Percentiles rank a stretch among this genome's conserved stretches.
phyloP scores from a whole-genome alignment of 2,797 vertebrate species.

The Clamator glandarius region DNA sequence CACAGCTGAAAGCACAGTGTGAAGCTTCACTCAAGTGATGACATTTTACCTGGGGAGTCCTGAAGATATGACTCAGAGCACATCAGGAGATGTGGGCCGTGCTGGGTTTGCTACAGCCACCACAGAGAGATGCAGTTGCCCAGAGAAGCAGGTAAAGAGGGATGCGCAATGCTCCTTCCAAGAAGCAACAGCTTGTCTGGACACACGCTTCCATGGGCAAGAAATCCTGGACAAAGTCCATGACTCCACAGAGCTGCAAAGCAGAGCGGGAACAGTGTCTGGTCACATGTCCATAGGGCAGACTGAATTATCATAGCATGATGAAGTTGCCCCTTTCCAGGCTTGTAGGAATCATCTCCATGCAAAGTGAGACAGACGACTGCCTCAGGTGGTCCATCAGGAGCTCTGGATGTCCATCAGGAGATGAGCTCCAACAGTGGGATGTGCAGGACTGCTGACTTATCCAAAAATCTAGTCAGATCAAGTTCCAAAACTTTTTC shows the following conservation, averaged over 20 bases:
- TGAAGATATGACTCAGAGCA: rapidly evolving
- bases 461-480: background rate
- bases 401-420: background rate
- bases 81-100: background rate
- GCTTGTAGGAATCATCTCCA: background rate
- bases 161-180: background rate
- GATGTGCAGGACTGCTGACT: background rate
- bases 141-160: background rate
- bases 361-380: background rate
- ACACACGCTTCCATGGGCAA: background rate
- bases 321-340: background rate
- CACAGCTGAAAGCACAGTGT: background rate
- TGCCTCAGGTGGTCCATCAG: background rate
- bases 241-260: background rate
- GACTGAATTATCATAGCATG: background rate
- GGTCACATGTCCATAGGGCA: background rate
- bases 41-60: background rate
- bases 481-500: background rate
- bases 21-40: background rate
- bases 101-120: background rate
- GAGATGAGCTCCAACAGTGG: background rate
- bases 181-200: background rate
- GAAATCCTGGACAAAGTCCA: background rate
- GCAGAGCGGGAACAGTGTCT: background rate
- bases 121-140: background rate